Evolutionary conservation across 2,888 invertebrate genomes (phyloP), one percentile per base, ranked within the genome.

Genomic region (Pyrrhosoma nymphula): DNA sequence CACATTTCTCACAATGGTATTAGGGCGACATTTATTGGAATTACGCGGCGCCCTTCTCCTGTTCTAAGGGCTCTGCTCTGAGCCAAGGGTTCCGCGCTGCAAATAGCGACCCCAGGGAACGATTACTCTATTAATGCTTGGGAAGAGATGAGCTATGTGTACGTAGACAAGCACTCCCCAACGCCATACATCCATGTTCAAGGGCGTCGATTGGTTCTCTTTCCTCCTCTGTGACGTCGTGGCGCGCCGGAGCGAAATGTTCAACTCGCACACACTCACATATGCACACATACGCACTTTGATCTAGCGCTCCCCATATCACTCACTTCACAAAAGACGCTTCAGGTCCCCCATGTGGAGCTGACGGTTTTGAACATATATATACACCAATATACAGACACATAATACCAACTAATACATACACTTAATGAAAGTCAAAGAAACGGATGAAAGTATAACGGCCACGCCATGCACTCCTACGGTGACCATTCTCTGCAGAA

Each of bases 301-400:
- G 8, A n/a, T n/a, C 69, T 69, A n/a, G 8, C 69, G n/a, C n/a
- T 69, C 69, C n/a, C 4, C 20, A 60, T 60, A n/a, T 69, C n/a
- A 69, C 12, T n/a, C n/a, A n/a, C 12, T 26, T n/a, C 69, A 69
- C 69, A 69, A 26, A n/a, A 69, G n/a, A n/a, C 10, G 26, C 69
- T n/a, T 12, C n/a, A 12, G 20, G 12, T n/a, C 69, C n/a, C 8
- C 8, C n/a, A 69, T n/a, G 69, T 69, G 69, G 4, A 69, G 26
- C 69, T 69, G 69, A 69, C 69, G 60, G 60, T 60, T 60, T 69
- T 69, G 26, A n/a, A 69, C n/a, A 69, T n/a, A n/a, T 69, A 69
- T 23, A 69, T n/a, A 69, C 69, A 60, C 60, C 60, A 60, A 69
- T 69, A 69, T 69, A 69, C 69, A n/a, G 69, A 82, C 82, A 82